A percentile compares a stretch with the other conserved stretches of the same genome.
phyloP scores from a whole-genome alignment of 2,888 invertebrate species.

The Melieria crassipennis region DNA sequence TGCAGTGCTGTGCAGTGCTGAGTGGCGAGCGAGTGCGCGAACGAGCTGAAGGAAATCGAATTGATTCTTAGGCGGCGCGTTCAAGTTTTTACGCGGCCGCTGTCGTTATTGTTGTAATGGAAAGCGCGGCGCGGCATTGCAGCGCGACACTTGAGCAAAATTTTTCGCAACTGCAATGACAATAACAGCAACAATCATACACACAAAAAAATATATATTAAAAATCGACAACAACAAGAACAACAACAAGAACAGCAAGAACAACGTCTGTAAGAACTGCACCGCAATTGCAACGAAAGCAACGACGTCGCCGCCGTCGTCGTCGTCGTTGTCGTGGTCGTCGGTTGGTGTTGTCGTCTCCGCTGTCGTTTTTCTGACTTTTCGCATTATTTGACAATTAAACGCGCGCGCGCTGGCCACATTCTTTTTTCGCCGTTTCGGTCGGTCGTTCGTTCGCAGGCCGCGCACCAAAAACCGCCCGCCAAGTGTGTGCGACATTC shows the following conservation, averaged over 20 bases:
- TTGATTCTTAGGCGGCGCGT: slow-evolving; percentile 31
- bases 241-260: not conserved
- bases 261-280: slow-evolving; percentile 27
- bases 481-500: not conserved
- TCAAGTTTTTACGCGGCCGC: not conserved
- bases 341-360: too few relatives aligned
- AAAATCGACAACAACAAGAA: slow-evolving; percentile 5
- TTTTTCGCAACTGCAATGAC: slow-evolving; percentile 19
- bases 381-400: slow-evolving; percentile 26
- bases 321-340: slow-evolving; percentile 1
- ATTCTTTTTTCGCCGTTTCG: slow-evolving; percentile 28
- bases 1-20: slow-evolving; percentile 2
- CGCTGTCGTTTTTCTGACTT: not conserved
- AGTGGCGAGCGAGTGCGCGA: not conserved
- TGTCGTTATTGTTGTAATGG: too few relatives aligned
- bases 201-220: too few relatives aligned
- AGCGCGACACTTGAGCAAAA: too few relatives aligned
- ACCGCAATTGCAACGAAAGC: slow-evolving; percentile 28
- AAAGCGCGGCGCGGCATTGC: too few relatives aligned
- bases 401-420: slow-evolving; percentile 25
- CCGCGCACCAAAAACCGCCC: not conserved
- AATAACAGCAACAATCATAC: not conserved
- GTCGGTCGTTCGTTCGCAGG: slow-evolving; percentile 12
- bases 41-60: slow-evolving; percentile 26
- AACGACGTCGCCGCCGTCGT: slow-evolving; percentile 28